phyloP scores from a whole-genome alignment of 1,140 invertebrate species.

The Notospermus geniculatus region DNA sequence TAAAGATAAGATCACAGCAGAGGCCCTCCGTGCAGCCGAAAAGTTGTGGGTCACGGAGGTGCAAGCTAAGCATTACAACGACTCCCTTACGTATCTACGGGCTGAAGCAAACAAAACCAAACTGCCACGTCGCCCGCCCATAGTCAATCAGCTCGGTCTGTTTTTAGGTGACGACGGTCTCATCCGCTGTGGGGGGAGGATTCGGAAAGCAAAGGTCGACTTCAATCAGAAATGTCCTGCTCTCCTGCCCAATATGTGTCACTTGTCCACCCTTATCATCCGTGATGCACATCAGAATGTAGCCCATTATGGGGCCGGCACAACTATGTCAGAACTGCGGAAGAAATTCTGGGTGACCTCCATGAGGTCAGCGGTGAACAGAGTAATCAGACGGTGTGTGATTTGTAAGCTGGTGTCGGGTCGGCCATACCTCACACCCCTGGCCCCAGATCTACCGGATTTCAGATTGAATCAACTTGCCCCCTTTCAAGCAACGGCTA shows the following conservation, averaged over 20 bases:
- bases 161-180: neutral
- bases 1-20: neutral
- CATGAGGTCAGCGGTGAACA: neutral
- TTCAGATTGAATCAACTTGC: conserved; percentile 1
- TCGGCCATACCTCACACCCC: neutral
- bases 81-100: neutral
- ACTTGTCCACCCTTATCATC: neutral
- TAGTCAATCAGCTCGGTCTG: neutral
- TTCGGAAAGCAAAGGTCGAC: neutral
- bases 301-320: neutral
- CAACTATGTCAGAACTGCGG: neutral
- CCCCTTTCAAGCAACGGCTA: neutral
- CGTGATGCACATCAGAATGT: neutral
- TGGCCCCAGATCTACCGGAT: neutral
- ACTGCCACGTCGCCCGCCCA: neutral
- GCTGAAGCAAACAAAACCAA: neutral
- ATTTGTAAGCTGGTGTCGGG: neutral
- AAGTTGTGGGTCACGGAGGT: neutral
- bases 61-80: neutral
- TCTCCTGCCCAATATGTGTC: neutral
- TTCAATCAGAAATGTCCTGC: neutral
- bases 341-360: neutral
- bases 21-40: neutral
- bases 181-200: conserved; percentile 7
- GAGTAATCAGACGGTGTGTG: neutral